Percentiles rank a stretch among this genome's conserved stretches.
Conservation (phyloP, 2,113 vertebrate species). For the Lasiurus cinereus region DNA sequence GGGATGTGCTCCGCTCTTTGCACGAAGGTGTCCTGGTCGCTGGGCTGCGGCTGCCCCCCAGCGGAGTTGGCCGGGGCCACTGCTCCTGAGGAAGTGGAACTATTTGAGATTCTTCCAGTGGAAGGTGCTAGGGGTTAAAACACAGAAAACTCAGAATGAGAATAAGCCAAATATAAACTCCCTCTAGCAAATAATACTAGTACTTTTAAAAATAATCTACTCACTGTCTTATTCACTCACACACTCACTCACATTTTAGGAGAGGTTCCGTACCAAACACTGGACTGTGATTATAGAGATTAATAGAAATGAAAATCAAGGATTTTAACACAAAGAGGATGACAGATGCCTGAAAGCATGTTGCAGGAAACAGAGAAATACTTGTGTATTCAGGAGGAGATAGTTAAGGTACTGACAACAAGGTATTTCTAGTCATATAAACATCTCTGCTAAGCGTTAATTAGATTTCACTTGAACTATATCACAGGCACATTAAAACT, state of each 20-base stretch:
- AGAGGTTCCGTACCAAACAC: neutral
- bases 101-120: slow-evolving; percentile 89
- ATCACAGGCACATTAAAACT: neutral
- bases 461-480: slow-evolving; percentile 10
- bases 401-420: neutral
- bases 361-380: neutral
- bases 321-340: neutral
- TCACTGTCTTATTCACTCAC: neutral
- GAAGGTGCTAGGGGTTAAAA: slow-evolving; percentile 84
- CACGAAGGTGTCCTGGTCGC: slow-evolving; percentile 93
- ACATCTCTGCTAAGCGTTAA: neutral
- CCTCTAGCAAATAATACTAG: neutral
- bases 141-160: neutral
- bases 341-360: neutral
- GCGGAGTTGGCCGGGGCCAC: slow-evolving; percentile 76
- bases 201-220: neutral
- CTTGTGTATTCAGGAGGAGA: neutral
- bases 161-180: neutral
- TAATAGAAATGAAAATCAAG: neutral
- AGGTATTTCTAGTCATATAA: neutral
- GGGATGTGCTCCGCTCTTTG: slow-evolving; percentile 97
- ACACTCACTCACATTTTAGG: neutral
- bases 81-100: slow-evolving; percentile 74
- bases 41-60: slow-evolving; percentile 85
- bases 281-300: neutral